These are phyloP conservation scores for Drosophila mimetica DNA, from an alignment of 2,888 invertebrate genomes.

Conservation along the genomic window DNA sequence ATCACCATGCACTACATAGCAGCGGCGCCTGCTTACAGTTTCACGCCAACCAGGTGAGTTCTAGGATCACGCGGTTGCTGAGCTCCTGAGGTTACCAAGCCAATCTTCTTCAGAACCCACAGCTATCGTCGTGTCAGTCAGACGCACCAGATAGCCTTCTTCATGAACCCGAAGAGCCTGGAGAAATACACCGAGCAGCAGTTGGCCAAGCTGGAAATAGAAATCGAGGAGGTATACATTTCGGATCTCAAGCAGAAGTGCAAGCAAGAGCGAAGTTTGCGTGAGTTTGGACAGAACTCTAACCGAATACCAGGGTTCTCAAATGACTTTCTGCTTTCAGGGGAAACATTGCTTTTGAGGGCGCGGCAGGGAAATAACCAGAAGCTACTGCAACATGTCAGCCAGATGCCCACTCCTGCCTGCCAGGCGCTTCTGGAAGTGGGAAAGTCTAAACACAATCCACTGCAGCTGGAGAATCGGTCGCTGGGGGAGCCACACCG, in stretches of 20 bases:
- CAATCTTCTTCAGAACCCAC: constrained; percentile 50
- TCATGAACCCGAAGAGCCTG: constrained; percentile 95
- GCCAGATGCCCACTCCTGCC: constrained; percentile 60
- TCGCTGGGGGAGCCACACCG: background rate
- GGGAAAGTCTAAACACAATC: constrained; percentile 16
- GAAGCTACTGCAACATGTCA: constrained; percentile 51
- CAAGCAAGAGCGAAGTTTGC: constrained; percentile 60
- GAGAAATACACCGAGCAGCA: constrained; percentile 37
- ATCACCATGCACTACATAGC: constrained; percentile 57
- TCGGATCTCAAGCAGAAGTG: constrained; percentile 59
- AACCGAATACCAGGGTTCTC: background rate
- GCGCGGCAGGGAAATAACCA: constrained; percentile 53
- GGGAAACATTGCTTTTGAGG: constrained; percentile 63
- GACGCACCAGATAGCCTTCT: constrained; percentile 94
- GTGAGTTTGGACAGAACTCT: constrained; percentile 55
- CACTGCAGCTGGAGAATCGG: constrained; percentile 18
- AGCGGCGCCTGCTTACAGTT: constrained; percentile 91
- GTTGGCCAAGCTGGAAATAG: constrained; percentile 50
- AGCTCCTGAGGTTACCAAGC: background rate
- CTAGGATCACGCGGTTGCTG: background rate
- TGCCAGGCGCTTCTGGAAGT: constrained; percentile 54
- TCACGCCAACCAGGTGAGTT: constrained; percentile 87
- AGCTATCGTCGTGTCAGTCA: constrained; percentile 88
- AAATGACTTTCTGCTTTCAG: constrained; percentile 39
- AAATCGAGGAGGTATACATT: constrained; percentile 60